Evolutionary conservation across 2,113 vertebrate genomes (phyloP), one percentile per base, ranked within the genome.

Genomic region (Rutilus rutilus): DNA sequence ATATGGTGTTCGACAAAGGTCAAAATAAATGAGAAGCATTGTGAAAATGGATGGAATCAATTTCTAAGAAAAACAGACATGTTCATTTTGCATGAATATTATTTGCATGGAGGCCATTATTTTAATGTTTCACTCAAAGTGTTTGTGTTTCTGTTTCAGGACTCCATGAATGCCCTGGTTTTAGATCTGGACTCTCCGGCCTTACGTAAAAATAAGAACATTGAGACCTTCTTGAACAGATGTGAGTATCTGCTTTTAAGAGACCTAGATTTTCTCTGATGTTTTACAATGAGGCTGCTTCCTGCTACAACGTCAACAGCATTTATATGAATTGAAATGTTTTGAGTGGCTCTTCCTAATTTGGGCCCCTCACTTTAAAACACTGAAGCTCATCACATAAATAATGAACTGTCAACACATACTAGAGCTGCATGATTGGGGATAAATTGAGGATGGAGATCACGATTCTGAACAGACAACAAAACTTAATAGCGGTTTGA

Each of bases 171-270:
- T 85, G 99, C 98, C 79, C 90, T 99, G 95, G 97, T 98, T 87
- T 94, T 99, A 92, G 98, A 99, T 93, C 92, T 99, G 94, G 97
- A 98, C 95, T 99, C 97, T 92, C 98, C 98, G 47, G 97, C 98
- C 0, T 94, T 99, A 82, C 97, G 98, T 90, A 99, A 99, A 94
- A 99, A 99, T 94, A 99, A 99, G 94, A 99, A 99, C 91, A 98
- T 99, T 4, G 98, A 99, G 91, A 99, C 97, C 88, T 99, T 99
- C 92, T 91, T 99, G 93, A 98, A 97, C 92, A 96, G 97, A 98
- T 99, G 98, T 99, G 94, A 99, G 98, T 97, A 71, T 59, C 76
- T 65, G 59, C 33, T 65, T 69, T 81, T 81, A 67, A 82, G n/a
- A 19, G 59, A 19, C 3, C 4, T 17, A 23, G 27, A 33, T 83